Evolutionary conservation across 2,113 vertebrate genomes (phyloP), one percentile per base, ranked within the genome.

Genomic region (Athene noctua): DNA sequence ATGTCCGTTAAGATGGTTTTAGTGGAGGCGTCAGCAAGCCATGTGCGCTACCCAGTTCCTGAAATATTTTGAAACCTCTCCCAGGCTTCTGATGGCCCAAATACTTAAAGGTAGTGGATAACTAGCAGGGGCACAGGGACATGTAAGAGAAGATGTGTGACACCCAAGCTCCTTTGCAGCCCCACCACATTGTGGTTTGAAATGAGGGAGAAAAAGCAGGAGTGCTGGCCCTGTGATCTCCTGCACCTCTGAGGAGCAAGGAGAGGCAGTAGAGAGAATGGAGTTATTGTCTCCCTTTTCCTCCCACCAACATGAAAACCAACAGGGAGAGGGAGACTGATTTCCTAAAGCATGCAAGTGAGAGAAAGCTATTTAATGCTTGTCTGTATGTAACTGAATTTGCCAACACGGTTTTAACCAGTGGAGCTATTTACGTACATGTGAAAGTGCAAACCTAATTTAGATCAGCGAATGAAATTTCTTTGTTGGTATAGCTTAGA

Each of bases 401-500:
- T 84, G n/a, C 57, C 73, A 87, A 25, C 47, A 62, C 9, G 6
- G 49, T 42, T 90, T 61, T 86, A 54, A 61, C 49, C 78, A 72
- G 66, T 10, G 23, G 36, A 72, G 19, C 71, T 70, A 62, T 86
- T 94, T 93, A 85, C 82, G 89, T 44, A 72, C 32, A 19, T 18
- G 54, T 6, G 2, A 78, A 95, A 78, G 66, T 46, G 40, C 74
- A 92, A 88, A 77, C 71, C 32, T 88, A 83, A 92, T 73, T 92
- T 74, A 96, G 90, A 46, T 86, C 21, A 29, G 70, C 13, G 9
- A 97, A 65, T 57, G 34, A 91, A 85, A 80, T 68, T 75, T 44
- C 94, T 81, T 79, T 88, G 85, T 78, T 90, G 81, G 80, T 80
- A 14, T 78, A 88, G 62, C 67, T 91, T 73, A 93, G 74, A 65